Evolutionary conservation across 1,140 invertebrate genomes (phyloP), one percentile per base, ranked within the genome.

Genomic region (Patella vulgata): DNA sequence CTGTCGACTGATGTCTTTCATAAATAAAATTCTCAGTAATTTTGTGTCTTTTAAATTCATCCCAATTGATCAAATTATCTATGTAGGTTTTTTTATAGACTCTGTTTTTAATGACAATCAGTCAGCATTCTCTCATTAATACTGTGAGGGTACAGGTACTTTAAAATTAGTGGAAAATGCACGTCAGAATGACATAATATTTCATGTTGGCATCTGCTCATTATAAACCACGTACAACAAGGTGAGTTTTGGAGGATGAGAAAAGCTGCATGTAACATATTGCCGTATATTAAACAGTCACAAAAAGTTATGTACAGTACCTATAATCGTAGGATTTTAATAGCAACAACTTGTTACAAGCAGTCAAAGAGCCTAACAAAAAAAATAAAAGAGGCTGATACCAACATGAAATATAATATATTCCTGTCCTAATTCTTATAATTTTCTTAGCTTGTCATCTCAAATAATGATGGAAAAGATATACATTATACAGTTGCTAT

Each of bases 81-180:
- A 36, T 28, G 33, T 43, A 42, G 51, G 44, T 36, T 8, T 36
- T 36, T 36, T 14, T 36, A 8, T 36, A 8, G 33, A 8, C 14
- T 36, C n/a, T 33, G 39, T 33, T 53, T 33, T 25, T 11, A 30
- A 23, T 27, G 47, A 39, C 54, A 57, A 33, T 51, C 48, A 52
- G 61, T 50, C 28, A 59, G 54, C 51, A 21, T 12, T 48, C 33
- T 51, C 51, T 60, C 63, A 58, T 59, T 59, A 44, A 66, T 66
- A 66, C 63, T 55, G 63, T 66, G 57, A 66, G 63, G 57, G 63
- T 59, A 64, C 56, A 47, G n/a, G n/a, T n/a, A n/a, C n/a, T n/a
- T n/a, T n/a, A 43, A 42, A 51, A 23, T 53, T 42, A 40, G 31
- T 42, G 42, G 53, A 54, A 57, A 23, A 48, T 30, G 36, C 28